Evolutionary conservation across 2,113 vertebrate species (phyloP), one percentile per base, ranked within the genome.

Genomic region (Alaudala cheleensis): DNA sequence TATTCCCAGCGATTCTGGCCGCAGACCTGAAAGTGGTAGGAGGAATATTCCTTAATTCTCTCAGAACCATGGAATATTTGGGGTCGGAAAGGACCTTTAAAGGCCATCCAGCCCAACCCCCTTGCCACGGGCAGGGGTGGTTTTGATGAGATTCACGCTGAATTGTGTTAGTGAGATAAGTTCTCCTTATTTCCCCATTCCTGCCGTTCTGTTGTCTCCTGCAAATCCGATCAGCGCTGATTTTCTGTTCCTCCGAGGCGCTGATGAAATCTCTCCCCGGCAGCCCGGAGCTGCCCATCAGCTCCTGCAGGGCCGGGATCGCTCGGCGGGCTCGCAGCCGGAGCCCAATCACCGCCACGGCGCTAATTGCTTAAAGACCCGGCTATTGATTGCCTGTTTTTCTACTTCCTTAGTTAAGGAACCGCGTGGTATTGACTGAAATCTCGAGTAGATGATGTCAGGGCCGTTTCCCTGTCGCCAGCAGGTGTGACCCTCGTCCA

Each of bases 391-490:
- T 50, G 58, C 20, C 23, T 10, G 6, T 44, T 76, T 77, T 61
- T 69, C 71, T 73, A 0, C 70, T 86, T 82, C 20, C 62, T 90
- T 42, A 14, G 74, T 88, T 65, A 65, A 90, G 90, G 1, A 72
- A 14, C 66, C 45, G 45, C 11, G 4, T 0, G 20, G 22, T 34
- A 37, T 51, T 29, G 82, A 67, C 58, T 13, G n/a, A 14, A 20
- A 4, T 5, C 8, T 5, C 1, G 28, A 22, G 50, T 16, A 3
- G 26, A 4, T 80, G 7, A 4, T 61, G 60, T 2, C 65, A 5
- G 57, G 0, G 7, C 31, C 33, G 10, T 14, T 23, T 10, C 5
- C 14, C 51, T 51, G 1, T 6, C 70, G 6, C 4, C 53, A 37
- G 28, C 8, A 8, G 40, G 5, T 15, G 34, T 3, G 23, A 73